Conservation (phyloP, 2,888 invertebrate genomes). For the Oithona nana region DNA sequence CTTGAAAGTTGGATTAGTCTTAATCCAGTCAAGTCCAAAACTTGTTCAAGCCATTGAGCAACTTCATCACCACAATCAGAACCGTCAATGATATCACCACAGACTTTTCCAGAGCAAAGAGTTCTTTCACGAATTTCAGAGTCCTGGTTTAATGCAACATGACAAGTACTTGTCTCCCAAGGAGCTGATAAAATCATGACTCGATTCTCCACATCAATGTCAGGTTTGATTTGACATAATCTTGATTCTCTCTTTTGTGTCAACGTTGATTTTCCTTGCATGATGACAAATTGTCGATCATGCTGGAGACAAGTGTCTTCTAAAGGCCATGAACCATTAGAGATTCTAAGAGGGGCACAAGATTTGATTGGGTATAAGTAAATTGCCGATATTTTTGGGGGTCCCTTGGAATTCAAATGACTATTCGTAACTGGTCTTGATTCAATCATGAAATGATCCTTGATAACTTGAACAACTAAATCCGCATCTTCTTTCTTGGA, state of each 20-base stretch:
- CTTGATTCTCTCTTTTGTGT: conserved; percentile 67
- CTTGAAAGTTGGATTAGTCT: background rate
- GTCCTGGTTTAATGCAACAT: conserved; percentile 17
- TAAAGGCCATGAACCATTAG: conserved; percentile 42
- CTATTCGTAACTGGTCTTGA: conserved; percentile 17
- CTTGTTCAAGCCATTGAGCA: conserved; percentile 57
- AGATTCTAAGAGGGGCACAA: conserved; percentile 55
- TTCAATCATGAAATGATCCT: conserved; percentile 41
- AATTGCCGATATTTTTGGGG: conserved; percentile 30
- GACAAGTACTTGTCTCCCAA: conserved; percentile 21
- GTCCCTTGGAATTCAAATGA: background rate
- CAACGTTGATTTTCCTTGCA: conserved; percentile 41
- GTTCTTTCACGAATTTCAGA: background rate
- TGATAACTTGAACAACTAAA: conserved; percentile 49
- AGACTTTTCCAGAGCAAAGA: conserved; percentile 58
- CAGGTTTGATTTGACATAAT: conserved; percentile 57
- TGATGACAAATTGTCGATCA: conserved; percentile 86
- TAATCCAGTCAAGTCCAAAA: conserved; percentile 37
- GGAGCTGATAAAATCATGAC: conserved; percentile 24
- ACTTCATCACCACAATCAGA: conserved; percentile 65
- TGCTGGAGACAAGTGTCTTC: conserved; percentile 56
- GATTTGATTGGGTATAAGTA: conserved; percentile 78
- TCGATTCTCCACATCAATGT: conserved; percentile 40
- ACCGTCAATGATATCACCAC: conserved; percentile 56
- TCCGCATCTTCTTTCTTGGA: conserved; percentile 53